Evolutionary conservation across 2,888 invertebrate genomes (phyloP), one percentile per base, ranked within the genome.

Genomic region (Eupsilia transversa): DNA sequence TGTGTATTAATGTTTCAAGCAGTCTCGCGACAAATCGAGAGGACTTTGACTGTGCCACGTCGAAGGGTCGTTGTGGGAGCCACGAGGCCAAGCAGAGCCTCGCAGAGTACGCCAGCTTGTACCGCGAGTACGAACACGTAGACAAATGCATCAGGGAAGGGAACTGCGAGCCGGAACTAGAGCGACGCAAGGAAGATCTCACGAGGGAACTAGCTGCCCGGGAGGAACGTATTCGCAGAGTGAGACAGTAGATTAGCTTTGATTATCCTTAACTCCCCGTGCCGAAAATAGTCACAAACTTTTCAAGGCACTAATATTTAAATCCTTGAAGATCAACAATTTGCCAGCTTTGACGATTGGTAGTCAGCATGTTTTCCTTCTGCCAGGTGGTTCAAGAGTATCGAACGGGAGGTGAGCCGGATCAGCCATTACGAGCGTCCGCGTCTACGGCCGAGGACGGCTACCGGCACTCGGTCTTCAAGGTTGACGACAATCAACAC

Each of bases 161-260:
- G 0, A 87, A 85, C 49, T 86, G 86, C 63, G 91, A 93, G 23
- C 91, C 92, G 0, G 93, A 92, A 38, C 87, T 93, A 4, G 92
- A 93, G 80, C 90, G 85, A 0, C 92, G 94, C 33, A 90, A 87
- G 35, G 92, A 94, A 0, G 92, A 92, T 20, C 87, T 96, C 2
- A 86, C 91, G 1, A 89, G 79, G 43, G 91, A 95, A 71, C 87
- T 96, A 2, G 90, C 91, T 0, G 86, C 90, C 0, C 89, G 94
- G 20, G 95, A 95, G 74, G 93, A 94, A 14, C 90, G 92, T 35
- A 93, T 95, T 60, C 92, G 94, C 5, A 92, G 91, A 90, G 95
- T 95, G 56, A 85, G 87, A 73, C 27, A 23, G 30, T 12, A 35
- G 30, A 59, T 49, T 17, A 56, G 17, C 20, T 64, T 30, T 20